Base-by-base conservation (phyloP, 2,113 vertebrate species). In the Malaclemys terrapin region DNA sequence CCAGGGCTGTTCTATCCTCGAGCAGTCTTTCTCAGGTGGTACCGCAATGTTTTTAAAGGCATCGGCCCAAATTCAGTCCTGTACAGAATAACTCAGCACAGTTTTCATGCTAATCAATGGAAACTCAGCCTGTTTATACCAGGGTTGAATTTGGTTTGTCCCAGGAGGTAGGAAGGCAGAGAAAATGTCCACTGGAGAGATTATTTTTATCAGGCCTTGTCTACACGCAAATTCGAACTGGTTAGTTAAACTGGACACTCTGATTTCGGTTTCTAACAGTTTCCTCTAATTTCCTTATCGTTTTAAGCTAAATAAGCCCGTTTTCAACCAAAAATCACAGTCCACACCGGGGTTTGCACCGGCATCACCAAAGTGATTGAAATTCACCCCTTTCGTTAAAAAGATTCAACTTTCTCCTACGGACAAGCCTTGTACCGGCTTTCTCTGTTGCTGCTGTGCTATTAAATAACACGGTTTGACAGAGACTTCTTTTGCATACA, bases 21-120 rank as follows among this genome's bases (percentile, higher is more conserved):
- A n/a, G 62, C 31, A n/a, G 62, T 16, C 57, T 22, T 38, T 35
- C 50, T 22, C 5, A 47, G 0, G 0, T 14, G 49, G 25, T 62
- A 7, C 25, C 1, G 3, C 38, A 75, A 42, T 38, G 24, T 75
- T 69, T n/a, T 38, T 9, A 75, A 75, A 75, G 38, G n/a, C 72
- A 42, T 42, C 5, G 9, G 72, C 24, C 27, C 47, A 49, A 50
- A 79, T 79, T 49, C 47, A 8, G 45, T 79, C 45, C 24, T 9
- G 25, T 47, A 29, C 4, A 49, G 76, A 78, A 78, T 47, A 49
- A 80, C 14, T 31, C 72, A 27, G 22, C 24, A 5, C 24, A 76
- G 4, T 11, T 25, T 22, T 45, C 72, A 45, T 45, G 42, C 38
- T 76, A 45, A 45, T 76, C 38, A 45, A 45, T 45, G 72, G n/a